Conservation (phyloP, 2,113 vertebrate species). For the Corythornis vintsioides region DNA sequence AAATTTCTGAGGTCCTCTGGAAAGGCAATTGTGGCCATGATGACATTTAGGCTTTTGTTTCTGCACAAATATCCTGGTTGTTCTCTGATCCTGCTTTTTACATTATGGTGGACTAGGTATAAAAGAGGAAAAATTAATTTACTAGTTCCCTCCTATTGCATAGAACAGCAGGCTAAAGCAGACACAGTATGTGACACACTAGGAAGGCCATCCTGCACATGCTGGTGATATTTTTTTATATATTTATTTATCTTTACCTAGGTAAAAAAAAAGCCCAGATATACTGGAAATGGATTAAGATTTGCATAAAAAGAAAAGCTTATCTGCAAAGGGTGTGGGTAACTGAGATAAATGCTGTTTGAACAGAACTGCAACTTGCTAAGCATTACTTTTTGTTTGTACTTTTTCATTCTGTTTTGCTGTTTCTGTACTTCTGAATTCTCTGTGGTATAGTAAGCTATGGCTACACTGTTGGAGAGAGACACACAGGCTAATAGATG, state of each 20-base stretch:
- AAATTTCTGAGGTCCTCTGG: neutral
- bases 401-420: neutral
- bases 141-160: neutral
- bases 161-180: neutral
- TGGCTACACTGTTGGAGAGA: neutral
- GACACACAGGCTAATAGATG: neutral
- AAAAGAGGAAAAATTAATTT: neutral
- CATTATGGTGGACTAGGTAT: neutral
- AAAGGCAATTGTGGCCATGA: neutral
- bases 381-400: neutral
- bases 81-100: neutral
- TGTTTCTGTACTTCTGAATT: neutral
- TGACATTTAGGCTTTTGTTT: neutral
- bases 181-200: neutral
- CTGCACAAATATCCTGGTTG: neutral
- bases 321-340: constrained; percentile 11
- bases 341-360: neutral
- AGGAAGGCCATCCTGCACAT: neutral
- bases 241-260: neutral
- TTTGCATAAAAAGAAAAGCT: neutral
- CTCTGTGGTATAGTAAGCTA: neutral
- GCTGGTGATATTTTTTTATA: neutral
- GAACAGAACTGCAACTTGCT: neutral
- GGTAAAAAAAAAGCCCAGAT: neutral
- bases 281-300: neutral